Percentiles rank a stretch among this genome's conserved stretches.
These are phyloP conservation scores for Prosopocoilus inquinatus DNA, from an alignment of 2,888 invertebrate species.

Conservation along the genomic window DNA sequence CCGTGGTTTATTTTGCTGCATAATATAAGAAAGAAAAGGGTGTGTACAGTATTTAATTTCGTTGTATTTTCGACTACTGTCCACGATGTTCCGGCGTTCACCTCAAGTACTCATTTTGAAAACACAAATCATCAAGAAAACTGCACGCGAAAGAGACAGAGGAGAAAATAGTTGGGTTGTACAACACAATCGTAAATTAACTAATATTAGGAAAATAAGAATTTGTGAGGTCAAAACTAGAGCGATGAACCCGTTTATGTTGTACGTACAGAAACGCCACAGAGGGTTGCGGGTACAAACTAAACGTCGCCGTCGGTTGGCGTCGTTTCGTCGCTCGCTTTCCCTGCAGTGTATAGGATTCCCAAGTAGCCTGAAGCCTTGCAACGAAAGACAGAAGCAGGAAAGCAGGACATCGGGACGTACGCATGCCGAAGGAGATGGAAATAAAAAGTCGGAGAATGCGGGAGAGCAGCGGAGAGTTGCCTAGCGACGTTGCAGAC, in stretches of 20 bases:
- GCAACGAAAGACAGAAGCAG: neutral
- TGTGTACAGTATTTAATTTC: too few relatives aligned
- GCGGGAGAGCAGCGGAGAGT: slow-evolving; percentile 30
- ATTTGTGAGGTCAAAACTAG: slow-evolving; percentile 28
- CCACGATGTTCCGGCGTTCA: too few relatives aligned
- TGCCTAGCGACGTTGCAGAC: slow-evolving; percentile 45
- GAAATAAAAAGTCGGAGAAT: slow-evolving; percentile 9
- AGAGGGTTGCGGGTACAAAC: slow-evolving; percentile 9
- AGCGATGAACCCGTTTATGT: slow-evolving; percentile 23
- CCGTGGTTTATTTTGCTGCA: too few relatives aligned
- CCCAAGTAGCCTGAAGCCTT: slow-evolving; percentile 17
- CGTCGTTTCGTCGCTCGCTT: slow-evolving; percentile 14
- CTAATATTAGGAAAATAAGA: neutral
- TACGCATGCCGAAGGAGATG: slow-evolving; percentile 4
- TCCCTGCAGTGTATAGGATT: slow-evolving; percentile 24
- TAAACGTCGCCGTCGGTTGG: too few relatives aligned
- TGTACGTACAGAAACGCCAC: slow-evolving; percentile 13
- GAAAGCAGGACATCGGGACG: slow-evolving; percentile 1
- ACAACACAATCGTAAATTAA: too few relatives aligned
- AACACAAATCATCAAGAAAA: neutral
- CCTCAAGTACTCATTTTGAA: too few relatives aligned
- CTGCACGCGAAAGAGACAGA: neutral
- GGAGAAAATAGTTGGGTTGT: neutral
- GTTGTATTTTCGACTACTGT: too few relatives aligned
- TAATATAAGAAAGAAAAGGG: too few relatives aligned